Conservation (phyloP, 2,113 vertebrate genomes). For the Nesogale talazaci region DNA sequence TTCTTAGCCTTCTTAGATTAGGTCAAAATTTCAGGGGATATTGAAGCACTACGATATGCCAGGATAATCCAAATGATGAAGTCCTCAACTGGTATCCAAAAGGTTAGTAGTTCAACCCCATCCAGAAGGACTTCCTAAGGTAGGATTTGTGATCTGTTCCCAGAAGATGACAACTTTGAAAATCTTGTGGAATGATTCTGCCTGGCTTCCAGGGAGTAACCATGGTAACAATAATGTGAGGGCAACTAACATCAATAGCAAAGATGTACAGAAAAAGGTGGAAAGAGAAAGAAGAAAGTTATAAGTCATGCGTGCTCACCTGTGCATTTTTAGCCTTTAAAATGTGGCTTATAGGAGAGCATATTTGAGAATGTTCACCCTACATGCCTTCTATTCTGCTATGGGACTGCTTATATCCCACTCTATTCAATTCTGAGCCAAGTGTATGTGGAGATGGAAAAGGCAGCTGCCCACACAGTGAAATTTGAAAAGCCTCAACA, state of each 20-base stretch:
- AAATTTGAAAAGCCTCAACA: not conserved
- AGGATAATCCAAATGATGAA: not conserved
- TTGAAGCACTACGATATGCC: not conserved
- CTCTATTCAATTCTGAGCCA: not conserved
- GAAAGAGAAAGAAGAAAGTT: not conserved
- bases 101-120: not conserved
- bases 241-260: not conserved
- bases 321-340: not conserved
- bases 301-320: not conserved
- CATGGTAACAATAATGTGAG: not conserved
- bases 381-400: not conserved
- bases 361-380: not conserved
- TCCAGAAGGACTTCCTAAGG: not conserved
- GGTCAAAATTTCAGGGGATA: not conserved
- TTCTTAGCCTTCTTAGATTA: not conserved
- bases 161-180: not conserved
- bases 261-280: not conserved
- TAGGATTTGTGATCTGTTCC: not conserved
- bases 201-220: not conserved
- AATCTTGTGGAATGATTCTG: not conserved
- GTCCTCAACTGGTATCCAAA: not conserved
- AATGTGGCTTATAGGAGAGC: not conserved
- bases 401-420: not conserved
- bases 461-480: not conserved
- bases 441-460: not conserved